phyloP scores from a whole-genome alignment of 2,888 invertebrate genomes.

The Erebia palarica region DNA sequence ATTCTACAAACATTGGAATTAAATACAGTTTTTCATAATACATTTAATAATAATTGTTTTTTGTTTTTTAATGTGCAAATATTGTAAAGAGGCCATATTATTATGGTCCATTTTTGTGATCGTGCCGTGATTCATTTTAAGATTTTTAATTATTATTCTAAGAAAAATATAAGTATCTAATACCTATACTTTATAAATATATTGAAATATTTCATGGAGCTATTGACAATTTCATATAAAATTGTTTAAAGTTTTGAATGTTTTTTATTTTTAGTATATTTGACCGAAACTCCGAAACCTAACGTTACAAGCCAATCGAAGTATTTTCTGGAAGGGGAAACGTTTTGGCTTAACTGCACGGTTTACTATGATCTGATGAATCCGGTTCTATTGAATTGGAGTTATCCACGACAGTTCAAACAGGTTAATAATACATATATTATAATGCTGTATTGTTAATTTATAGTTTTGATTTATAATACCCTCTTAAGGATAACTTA shows the following conservation, averaged over 20 bases:
- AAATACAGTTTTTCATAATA: neutral
- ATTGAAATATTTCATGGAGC: neutral
- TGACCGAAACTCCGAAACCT: constrained; percentile 50
- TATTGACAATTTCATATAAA: neutral
- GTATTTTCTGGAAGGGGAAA: constrained; percentile 60
- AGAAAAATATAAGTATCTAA: neutral
- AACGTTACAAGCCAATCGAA: constrained; percentile 42
- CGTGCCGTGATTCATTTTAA: constrained; percentile 23
- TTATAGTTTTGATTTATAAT: no score
- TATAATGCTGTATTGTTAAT: no score
- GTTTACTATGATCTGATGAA: constrained; percentile 51
- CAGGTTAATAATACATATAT: no score
- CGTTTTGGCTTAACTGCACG: constrained; percentile 65
- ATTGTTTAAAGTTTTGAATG: constrained; percentile 11
- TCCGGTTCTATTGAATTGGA: constrained; percentile 58
- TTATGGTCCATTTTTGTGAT: neutral
- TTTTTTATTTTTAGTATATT: constrained; percentile 43
- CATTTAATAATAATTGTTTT: neutral
- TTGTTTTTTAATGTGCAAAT: neutral
- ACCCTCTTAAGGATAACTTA: no score
- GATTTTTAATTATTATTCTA: neutral
- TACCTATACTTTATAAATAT: neutral
- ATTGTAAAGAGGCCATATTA: neutral
- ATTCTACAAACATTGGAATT: neutral
- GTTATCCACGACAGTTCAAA: neutral